Evolutionary conservation across 2,888 invertebrate species (phyloP).

Genomic region (Dryobota labecula): DNA sequence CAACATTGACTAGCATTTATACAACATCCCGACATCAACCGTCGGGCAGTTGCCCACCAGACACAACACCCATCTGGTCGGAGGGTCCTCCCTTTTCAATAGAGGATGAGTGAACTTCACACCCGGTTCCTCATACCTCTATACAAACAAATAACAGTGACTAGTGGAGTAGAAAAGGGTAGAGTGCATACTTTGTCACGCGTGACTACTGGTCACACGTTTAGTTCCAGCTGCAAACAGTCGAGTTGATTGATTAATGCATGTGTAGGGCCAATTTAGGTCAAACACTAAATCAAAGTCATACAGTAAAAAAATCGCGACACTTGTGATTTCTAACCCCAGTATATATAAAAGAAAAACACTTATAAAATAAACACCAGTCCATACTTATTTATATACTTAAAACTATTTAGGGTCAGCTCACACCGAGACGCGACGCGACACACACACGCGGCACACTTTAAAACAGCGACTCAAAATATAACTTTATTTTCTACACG

Average conservation of each 20-base stretch:
- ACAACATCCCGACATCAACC: too few relatives aligned
- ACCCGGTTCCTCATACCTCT: too few relatives aligned
- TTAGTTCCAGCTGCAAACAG: background rate
- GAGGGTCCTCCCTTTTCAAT: too few relatives aligned
- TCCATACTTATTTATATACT: background rate
- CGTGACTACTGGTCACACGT: background rate
- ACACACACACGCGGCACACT: too few relatives aligned
- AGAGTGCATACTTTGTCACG: background rate
- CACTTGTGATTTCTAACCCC: background rate
- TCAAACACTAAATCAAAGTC: constrained; percentile 43
- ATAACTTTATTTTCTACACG: too few relatives aligned
- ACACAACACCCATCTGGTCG: too few relatives aligned
- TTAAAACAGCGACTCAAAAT: too few relatives aligned
- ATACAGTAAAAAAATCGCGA: constrained; percentile 10
- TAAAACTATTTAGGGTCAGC: too few relatives aligned
- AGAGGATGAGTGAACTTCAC: too few relatives aligned
- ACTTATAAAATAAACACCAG: background rate
- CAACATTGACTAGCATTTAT: too few relatives aligned
- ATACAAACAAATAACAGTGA: constrained; percentile 2
- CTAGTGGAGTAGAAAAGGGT: background rate
- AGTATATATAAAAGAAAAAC: constrained; percentile 1
- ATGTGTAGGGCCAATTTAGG: constrained; percentile 31
- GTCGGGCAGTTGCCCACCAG: too few relatives aligned
- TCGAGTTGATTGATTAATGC: constrained; percentile 20
- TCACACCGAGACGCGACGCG: too few relatives aligned